Evolutionary conservation across 2,888 invertebrate species (phyloP), one percentile per base, ranked within the genome.

Genomic region (Agonopterix alstromeriana): DNA sequence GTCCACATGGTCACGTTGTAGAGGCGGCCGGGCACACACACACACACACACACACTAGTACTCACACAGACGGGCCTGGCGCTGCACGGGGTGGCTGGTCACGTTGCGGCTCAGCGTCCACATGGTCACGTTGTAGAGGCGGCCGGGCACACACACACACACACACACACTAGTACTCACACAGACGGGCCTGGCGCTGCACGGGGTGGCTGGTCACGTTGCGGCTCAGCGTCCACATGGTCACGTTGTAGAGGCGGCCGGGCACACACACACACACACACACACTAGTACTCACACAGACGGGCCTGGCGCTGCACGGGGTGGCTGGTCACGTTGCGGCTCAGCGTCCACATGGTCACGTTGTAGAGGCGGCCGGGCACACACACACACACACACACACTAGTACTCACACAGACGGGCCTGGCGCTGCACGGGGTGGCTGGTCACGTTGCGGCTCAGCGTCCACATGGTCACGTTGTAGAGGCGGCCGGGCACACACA

Each of bases 401-500:
- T 5, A 7, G 46, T 55, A 90, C 90, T 90, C 77, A 94, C 94
- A 94, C 50, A 97, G 90, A 51, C 97, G 90, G 73, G 95, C 96
- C 83, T 96, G 96, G n/a, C 96, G 91, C 73, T 95, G 93, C 61
- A 97, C 91, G 1, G 97, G 97, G 73, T 95, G 93, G 78, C 96
- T 96, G 54, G 93, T 92, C 41, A 97, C 95, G 66, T 93, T 93
- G 57, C 93, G 93, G 50, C 95, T 94, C 36, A 97, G 94, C 9
- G 97, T 97, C 97, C 97, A 97, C 61, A 97, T 95, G 46, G 97
- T 97, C 56, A 97, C 94, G 83, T 97, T 97, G 87, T 97, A 97
- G 42, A 97, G 90, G 56, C 94, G 92, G 36, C 97, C 97, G 2
- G 97, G 97, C n/a, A n/a, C 53, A 93, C 91, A 17, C 17, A 17